A percentile compares a stretch with the other conserved stretches of the same genome.
phyloP scores from a whole-genome alignment of 2,888 invertebrate genomes.

The Gasteruption jaculator region DNA sequence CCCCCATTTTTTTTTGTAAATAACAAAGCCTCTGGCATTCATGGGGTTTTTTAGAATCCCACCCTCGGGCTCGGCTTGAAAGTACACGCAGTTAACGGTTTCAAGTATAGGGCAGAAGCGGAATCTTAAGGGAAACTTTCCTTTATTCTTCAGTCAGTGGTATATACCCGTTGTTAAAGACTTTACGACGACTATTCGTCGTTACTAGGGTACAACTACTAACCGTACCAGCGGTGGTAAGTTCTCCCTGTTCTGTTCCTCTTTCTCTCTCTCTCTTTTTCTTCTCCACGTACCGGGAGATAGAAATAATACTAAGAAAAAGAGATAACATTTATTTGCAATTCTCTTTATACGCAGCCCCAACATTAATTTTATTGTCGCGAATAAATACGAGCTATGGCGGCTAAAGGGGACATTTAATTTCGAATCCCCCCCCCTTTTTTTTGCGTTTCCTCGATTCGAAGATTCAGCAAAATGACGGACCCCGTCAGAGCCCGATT shows the following conservation, averaged over 20 bases:
- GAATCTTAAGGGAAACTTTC: conserved; percentile 28
- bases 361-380: no score
- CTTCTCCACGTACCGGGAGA: conserved; percentile 5
- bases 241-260: conserved; percentile 4
- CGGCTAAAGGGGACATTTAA: no score
- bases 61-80: conserved; percentile 21
- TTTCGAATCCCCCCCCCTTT: background rate
- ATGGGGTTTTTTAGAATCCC: background rate
- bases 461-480: no score
- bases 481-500: no score
- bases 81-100: conserved; percentile 33
- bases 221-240: no score
- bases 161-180: conserved; percentile 47
- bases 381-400: no score
- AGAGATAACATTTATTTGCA: no score
- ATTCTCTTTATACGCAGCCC: no score
- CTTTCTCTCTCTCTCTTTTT: background rate
- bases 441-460: background rate
- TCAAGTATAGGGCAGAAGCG: no score
- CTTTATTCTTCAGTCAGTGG: conserved; percentile 26
- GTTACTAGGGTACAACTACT: conserved; percentile 32
- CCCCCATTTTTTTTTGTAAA: no score
- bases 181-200: conserved; percentile 47
- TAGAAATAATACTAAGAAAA: no score
- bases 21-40: background rate